Evolutionary conservation across 2,797 vertebrate genomes (phyloP), one percentile per base, ranked within the genome.

Genomic region (Linurgus olivaceus): DNA sequence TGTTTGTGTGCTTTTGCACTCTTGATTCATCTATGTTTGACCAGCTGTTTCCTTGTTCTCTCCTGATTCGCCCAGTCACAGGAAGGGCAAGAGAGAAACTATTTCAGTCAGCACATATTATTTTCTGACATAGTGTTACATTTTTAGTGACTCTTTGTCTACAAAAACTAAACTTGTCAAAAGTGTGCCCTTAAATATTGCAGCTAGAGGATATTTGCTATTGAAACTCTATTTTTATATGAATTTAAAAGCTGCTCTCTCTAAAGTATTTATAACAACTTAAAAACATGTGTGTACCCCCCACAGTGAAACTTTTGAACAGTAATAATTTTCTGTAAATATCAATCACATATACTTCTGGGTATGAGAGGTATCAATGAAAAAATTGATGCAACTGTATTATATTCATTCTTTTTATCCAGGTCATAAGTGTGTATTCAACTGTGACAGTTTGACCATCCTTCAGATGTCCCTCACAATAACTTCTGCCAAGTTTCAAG

Each of bases 31-130:
- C 71, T 93, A 40, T 95, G 96, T 94, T 90, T 95, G 58, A 84
- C 83, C 95, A 94, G 73, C 82, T 93, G 94, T 88, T 96, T 97
- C 97, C 90, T 95, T 85, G 51, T 68, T 90, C 55, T 96, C 93
- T 86, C 42, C 62, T 95, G 88, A 66, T 86, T 95, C 95, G 57
- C 54, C 25, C 77, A 73, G 52, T 93, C 66, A 88, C 70, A 87
- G 86, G 94, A 97, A 96, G 91, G 94, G 70, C 96, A 94, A 89
- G 78, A 93, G 51, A 86, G 88, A 95, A 94, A 67, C 73, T 82
- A 29, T 81, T 87, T 79, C 66, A 58, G 72, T 96, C 92, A 94
- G 75, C 90, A 92, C 67, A 79, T 90, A 92, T 5, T 47, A 44
- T 90, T 89, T 81, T 92, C 76, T 97, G 54, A 76, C 42, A 86